Evolutionary conservation across 1,140 invertebrate species (phyloP).

Genomic region (Brachionus paranguensis): DNA sequence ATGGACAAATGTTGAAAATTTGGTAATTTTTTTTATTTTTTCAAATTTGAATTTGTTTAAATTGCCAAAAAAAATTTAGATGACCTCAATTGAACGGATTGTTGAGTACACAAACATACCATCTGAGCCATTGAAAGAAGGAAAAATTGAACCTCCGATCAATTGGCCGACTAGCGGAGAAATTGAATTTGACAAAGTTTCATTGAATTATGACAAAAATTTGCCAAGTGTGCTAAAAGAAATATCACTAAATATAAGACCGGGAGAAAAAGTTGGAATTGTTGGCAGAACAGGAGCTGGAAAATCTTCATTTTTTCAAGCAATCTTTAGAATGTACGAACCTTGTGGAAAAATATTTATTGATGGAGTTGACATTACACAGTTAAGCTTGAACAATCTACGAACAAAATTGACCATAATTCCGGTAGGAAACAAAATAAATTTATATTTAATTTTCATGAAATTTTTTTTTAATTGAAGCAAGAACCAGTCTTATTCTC

Average conservation of each 20-base stretch:
- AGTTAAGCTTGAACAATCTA: slow-evolving; percentile 65
- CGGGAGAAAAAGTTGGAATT: slow-evolving; percentile 62
- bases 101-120: slow-evolving; percentile 28
- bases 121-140: slow-evolving; percentile 42
- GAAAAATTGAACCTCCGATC: slow-evolving; percentile 41
- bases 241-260: slow-evolving; percentile 12
- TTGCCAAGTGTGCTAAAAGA: not conserved
- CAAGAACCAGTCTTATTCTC: slow-evolving; percentile 55
- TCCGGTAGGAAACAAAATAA: slow-evolving; percentile 61
- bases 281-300: slow-evolving; percentile 79
- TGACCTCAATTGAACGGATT: not conserved
- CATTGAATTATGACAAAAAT: slow-evolving; percentile 35
- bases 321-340: slow-evolving; percentile 59
- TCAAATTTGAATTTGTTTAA: slow-evolving; percentile 43
- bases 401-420: slow-evolving; percentile 73
- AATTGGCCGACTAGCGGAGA: slow-evolving; percentile 26
- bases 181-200: slow-evolving; percentile 33
- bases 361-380: slow-evolving; percentile 64
- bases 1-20: slow-evolving; percentile 11
- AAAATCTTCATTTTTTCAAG: slow-evolving; percentile 70
- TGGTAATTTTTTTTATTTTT: slow-evolving; percentile 66
- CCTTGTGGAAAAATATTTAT: slow-evolving; percentile 60
- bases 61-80: slow-evolving; percentile 46
- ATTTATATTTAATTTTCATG: slow-evolving; percentile 45
- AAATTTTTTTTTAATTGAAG: not conserved